Conservation (phyloP, 2,888 invertebrate species). For the Serrognathus titanus region DNA sequence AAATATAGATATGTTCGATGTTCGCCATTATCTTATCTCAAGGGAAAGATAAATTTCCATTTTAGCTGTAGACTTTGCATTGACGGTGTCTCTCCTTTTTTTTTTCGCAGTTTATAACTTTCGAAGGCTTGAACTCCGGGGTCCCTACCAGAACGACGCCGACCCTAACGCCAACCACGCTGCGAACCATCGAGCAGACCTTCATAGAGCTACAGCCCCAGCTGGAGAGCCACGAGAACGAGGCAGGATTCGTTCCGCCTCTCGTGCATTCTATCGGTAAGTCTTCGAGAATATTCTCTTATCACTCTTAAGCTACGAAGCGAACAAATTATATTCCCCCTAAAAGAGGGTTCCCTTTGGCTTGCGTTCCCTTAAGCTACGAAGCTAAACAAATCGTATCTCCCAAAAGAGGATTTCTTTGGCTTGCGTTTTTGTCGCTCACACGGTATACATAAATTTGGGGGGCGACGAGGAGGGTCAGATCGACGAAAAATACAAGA, state of each 20-base stretch:
- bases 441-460: no score
- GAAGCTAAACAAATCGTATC: no score
- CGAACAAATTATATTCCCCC: no score
- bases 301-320: no score
- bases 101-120: slow-evolving; percentile 71
- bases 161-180: slow-evolving; percentile 89
- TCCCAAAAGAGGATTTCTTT: no score
- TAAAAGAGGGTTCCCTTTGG: no score
- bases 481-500: no score
- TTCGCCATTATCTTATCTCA: slow-evolving; percentile 12
- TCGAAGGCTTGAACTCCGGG: slow-evolving; percentile 83
- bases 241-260: slow-evolving; percentile 93
- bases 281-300: slow-evolving; percentile 7
- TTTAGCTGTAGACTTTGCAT: slow-evolving; percentile 2
- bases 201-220: slow-evolving; percentile 82
- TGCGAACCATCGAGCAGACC: slow-evolving; percentile 88
- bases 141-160: slow-evolving; percentile 91
- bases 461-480: no score
- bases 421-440: no score
- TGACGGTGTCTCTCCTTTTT: slow-evolving; percentile 25
- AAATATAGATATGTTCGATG: not conserved
- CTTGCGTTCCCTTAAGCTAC: no score
- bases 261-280: slow-evolving; percentile 52
- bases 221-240: slow-evolving; percentile 70
- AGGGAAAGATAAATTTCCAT: slow-evolving; percentile 8